phyloP scores from a whole-genome alignment of 2,888 invertebrate species.

The Aromia moschata region DNA sequence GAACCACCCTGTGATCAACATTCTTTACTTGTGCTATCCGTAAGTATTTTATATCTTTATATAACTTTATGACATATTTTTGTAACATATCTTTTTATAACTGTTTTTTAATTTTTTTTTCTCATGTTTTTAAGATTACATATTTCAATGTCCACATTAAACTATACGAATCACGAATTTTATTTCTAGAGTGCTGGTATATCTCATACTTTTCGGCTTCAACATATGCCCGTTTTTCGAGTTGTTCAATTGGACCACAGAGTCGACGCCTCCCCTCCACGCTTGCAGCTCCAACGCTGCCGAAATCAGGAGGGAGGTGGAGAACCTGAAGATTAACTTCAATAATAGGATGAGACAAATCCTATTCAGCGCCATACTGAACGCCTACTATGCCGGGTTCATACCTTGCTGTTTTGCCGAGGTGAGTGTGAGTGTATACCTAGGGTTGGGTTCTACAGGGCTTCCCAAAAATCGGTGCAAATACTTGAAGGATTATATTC shows the following conservation, averaged over 20 bases:
- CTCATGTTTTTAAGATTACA: no score
- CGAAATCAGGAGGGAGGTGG: constrained; percentile 85
- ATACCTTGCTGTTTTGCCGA: constrained; percentile 91
- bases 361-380: constrained; percentile 78
- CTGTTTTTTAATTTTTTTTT: no score
- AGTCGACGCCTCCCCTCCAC: constrained; percentile 72
- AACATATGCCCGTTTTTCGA: constrained; percentile 82
- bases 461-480: no score
- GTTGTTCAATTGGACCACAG: constrained; percentile 60
- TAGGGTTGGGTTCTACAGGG: no score
- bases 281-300: constrained; percentile 78
- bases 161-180: neutral
- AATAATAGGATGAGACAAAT: constrained; percentile 90
- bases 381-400: constrained; percentile 89
- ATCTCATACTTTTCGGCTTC: constrained; percentile 84
- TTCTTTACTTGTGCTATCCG: constrained; percentile 91
- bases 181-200: constrained; percentile 74
- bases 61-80: neutral
- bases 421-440: no score
- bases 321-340: constrained; percentile 84
- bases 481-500: no score
- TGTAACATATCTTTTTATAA: no score
- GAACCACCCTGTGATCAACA: constrained; percentile 79
- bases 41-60: constrained; percentile 68
- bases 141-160: no score